Percentiles rank a stretch among this genome's conserved stretches.
phyloP scores from a whole-genome alignment of 2,888 invertebrate species.

The Parochlus steinenii region DNA sequence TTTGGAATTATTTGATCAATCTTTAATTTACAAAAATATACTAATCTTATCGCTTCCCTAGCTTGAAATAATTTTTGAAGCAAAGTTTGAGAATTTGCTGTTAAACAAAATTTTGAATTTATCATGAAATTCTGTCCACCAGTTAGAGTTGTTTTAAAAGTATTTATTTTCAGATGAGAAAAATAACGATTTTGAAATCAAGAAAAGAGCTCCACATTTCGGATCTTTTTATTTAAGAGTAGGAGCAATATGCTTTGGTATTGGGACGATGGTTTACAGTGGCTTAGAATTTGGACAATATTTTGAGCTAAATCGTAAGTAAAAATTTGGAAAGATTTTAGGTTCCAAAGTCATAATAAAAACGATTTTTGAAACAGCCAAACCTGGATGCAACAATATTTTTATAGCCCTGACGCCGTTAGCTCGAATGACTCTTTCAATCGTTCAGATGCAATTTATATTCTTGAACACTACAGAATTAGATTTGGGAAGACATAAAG shows the following conservation, averaged over 20 bases:
- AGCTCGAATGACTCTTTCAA: conserved; percentile 64
- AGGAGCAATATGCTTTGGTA: conserved; percentile 47
- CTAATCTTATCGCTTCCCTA: too few relatives aligned
- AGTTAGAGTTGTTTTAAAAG: too few relatives aligned
- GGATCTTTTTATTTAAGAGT: conserved; percentile 77
- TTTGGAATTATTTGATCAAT: too few relatives aligned
- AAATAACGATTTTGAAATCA: conserved; percentile 25
- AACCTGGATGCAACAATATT: conserved; percentile 43
- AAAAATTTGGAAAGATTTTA: not conserved
- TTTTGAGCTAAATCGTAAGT: conserved; percentile 38
- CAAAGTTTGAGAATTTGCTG: too few relatives aligned
- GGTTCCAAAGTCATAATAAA: not conserved
- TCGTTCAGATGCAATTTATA: conserved; percentile 85
- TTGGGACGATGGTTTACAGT: conserved; percentile 55
- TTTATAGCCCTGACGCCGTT: conserved; percentile 63
- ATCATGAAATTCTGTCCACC: not conserved
- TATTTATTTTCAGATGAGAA: conserved; percentile 22
- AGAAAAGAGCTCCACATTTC: conserved; percentile 38
- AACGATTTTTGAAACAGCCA: conserved; percentile 15
- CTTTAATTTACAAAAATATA: too few relatives aligned
- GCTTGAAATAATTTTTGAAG: too few relatives aligned
- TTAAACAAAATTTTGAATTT: not conserved
- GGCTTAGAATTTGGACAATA: conserved; percentile 56
- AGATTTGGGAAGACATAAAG: conserved; percentile 45
- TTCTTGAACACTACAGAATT: conserved; percentile 73